Evolutionary conservation across 2,888 invertebrate species (phyloP), one percentile per base, ranked within the genome.

Genomic region (Chymomyza amoena): DNA sequence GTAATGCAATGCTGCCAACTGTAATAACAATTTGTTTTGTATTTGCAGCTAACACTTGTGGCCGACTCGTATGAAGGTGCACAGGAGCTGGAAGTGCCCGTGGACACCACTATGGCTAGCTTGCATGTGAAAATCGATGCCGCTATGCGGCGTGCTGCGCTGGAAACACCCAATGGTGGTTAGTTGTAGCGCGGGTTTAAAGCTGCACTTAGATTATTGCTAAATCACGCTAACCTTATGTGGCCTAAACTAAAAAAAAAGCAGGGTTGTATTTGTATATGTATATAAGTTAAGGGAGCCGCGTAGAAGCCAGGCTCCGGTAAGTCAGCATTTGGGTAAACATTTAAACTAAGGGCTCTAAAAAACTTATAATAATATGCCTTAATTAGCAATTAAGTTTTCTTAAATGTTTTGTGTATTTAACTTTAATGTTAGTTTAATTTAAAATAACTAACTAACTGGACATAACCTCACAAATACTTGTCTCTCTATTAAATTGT

Each of bases 91-190:
- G 90, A 90, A 67, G 78, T 91, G 71, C 90, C 91, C 15, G 89
- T 91, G 64, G 91, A 91, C 72, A 90, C 91, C 28, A 91, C 92
- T 57, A 74, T 92, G 45, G 90, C 91, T 61, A 91, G 90, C 76
- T 81, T 91, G 67, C 91, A 91, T 78, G 89, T 92, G 4, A 90
- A 90, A 84, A 89, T 91, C 70, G 91, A 92, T 80, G 89, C 90
- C 71, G 83, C 89, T 32, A 90, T 91, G 89, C 81, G 90, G 74
- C 80, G 81, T 79, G 91, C 90, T 75, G 87, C 89, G 75, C 73
- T 90, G 90, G 86, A 89, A 77, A 89, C 92, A 90, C 91, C 93
- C 90, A 85, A 91, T 91, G 91, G 91, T 89, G 91, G 91, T 91
- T 89, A 92, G 93, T 85, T 72, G 64, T 50, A 36, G 59, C 32